Conservation (phyloP, 2,888 invertebrate genomes). For the Chymomyza amoena region DNA sequence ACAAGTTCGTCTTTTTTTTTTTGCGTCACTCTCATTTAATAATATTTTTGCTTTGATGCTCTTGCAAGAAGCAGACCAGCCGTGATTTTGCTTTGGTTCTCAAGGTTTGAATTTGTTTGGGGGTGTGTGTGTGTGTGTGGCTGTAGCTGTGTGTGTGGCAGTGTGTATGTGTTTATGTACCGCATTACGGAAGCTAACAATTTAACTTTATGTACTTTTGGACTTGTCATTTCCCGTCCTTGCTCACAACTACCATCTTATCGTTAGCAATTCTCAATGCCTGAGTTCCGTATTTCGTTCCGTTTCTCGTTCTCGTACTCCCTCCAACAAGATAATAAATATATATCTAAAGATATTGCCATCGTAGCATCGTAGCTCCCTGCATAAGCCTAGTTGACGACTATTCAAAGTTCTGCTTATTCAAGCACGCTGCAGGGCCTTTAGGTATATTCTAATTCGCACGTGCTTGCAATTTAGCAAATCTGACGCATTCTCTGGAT, state of each 20-base stretch:
- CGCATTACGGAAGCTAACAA: slow-evolving; percentile 69
- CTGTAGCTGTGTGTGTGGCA: neutral
- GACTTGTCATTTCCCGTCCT: slow-evolving; percentile 12
- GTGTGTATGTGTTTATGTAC: slow-evolving; percentile 30
- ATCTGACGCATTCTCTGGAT: slow-evolving; percentile 30
- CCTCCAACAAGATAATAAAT: slow-evolving; percentile 54
- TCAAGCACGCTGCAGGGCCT: slow-evolving; percentile 42
- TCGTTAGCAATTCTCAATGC: neutral
- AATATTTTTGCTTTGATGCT: slow-evolving; percentile 64
- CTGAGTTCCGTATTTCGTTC: neutral
- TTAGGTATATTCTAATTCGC: slow-evolving; percentile 60
- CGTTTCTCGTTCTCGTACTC: neutral
- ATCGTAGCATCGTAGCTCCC: neutral
- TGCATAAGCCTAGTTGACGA: slow-evolving; percentile 22
- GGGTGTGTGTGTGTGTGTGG: neutral
- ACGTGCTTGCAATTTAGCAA: slow-evolving; percentile 69
- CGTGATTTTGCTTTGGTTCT: neutral
- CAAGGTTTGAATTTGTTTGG: neutral
- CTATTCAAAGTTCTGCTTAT: slow-evolving; percentile 64
- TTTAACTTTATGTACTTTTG: slow-evolving; percentile 68
- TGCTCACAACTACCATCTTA: neutral
- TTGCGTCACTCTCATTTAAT: slow-evolving; percentile 56
- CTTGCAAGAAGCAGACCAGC: neutral
- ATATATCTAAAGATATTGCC: slow-evolving; percentile 55
- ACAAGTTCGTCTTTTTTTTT: neutral